Evolutionary conservation across 2,888 invertebrate genomes (phyloP), one percentile per base, ranked within the genome.

Genomic region (Uropetala carovei): DNA sequence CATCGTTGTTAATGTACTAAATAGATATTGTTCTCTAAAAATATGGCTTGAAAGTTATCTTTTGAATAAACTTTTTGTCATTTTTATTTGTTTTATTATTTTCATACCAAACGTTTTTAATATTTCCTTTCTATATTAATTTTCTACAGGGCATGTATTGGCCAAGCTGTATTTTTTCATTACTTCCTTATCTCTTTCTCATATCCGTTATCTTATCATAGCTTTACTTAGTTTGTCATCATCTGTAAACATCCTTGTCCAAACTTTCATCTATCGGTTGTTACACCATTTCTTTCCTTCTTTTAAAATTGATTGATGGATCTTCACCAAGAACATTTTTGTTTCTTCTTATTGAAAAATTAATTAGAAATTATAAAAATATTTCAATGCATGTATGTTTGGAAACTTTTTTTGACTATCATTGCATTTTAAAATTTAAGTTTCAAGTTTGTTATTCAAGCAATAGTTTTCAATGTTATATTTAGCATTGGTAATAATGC

Each of bases 121-220:
- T 89, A 64, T 86, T 43, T 89, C 43, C 43, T 18, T 56, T 56
- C 22, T 13, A 18, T 89, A 64, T 64, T 64, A 64, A 83, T 59
- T 60, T 89, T 64, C 89, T 60, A 30, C 22, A 60, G 59, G 16
- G 22, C 59, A 43, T 64, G 43, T 64, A n/a, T 43, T 64, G 75
- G 22, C 75, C 22, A 68, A 43, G 89, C 27, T 43, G n/a, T 43
- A 60, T 59, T 57, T 83, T 57, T 83, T 83, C 83, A 83, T 83
- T 83, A 75, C 60, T 86, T 59, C 64, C 43, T 68, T 89, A 89
- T 89, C 89, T 89, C 64, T 43, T 43, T 83, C 83, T 83, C 30
- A 56, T 57, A 60, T 68, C 64, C 64, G 64, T 68, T 89, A 89
- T 89, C 89, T 89, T 89, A 89, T 89, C 89, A 59, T 18, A 60